Base-by-base conservation (phyloP, 2,888 invertebrate genomes). In the Cancer borealis region DNA sequence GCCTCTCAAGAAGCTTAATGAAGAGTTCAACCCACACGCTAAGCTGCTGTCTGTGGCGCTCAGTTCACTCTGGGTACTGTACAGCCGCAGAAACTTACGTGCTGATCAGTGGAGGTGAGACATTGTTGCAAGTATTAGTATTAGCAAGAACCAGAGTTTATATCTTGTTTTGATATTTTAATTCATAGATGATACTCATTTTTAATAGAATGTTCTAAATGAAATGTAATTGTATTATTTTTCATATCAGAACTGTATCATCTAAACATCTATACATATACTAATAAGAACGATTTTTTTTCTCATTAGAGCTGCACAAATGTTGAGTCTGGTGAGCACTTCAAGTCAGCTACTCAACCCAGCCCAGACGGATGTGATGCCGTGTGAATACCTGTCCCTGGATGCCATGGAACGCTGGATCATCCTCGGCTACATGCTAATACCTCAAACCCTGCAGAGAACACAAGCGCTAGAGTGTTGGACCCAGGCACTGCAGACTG, bases 321-420 rank as follows among this genome's bases (percentile, higher is more conserved):
- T 98, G 96, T 97, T 99, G 60, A 99, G 99, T 96, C 97, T 99
- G 87, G 98, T 99, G 3, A 98, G 99, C 49, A 99, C 99, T 96
- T 99, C 99, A 0, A 98, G 98, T n/a, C 98, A 98, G 96, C 97
- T 99, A 93, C 97, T 99, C 39, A 99, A 99, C 96, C 99, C 99
- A 5, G 98, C 99, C 0, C 98, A 98, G 96, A 99, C 99, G 0
- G 99, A 99, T 96, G 98, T 98, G 45, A 99, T 99, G 97, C 99
- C 99, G 2, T 99, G 99, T 97, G 99, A 99, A 97, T 99, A 98
- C 96, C 97, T 99, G 92, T 99, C 99, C 0, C 97, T 99, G 95
- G 99, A 99, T 96, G 97, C 98, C 79, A 98, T 99, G 97, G 99
- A 99, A 96, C 97, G 99, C 96, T 99, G 99, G 99, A 98, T 99